These are phyloP conservation scores for Azemiops feae DNA, from an alignment of 2,113 vertebrate genomes.

Conservation along the genomic window DNA sequence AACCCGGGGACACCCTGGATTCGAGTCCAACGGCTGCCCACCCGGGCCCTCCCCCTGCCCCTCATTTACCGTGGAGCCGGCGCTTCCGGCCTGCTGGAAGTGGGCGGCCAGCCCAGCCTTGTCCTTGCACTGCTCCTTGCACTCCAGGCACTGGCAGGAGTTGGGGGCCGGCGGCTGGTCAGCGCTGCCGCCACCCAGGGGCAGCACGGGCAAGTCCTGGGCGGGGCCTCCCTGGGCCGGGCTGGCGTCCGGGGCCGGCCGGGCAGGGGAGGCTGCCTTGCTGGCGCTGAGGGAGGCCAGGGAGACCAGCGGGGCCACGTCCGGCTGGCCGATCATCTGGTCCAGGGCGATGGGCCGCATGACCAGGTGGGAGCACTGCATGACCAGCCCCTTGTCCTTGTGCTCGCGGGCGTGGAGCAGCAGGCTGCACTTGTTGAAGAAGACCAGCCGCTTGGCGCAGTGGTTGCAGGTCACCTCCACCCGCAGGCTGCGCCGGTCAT, in stretches of 20 bases:
- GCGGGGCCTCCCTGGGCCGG: background rate
- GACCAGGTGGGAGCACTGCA: conserved; percentile 96
- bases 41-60: too few species aligned
- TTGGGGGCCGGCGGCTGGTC: conserved; percentile 66
- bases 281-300: conserved; percentile 59
- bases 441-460: conserved; percentile 90
- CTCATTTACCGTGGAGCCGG: conserved; percentile 57
- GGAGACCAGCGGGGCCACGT: conserved; percentile 69
- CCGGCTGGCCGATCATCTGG: conserved; percentile 92
- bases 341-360: conserved; percentile 91
- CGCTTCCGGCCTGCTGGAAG: conserved; percentile 78
- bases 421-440: conserved; percentile 98
- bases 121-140: conserved; percentile 83
- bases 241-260: conserved; percentile 60
- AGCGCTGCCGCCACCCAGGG: conserved; percentile 56
- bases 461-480: conserved; percentile 98
- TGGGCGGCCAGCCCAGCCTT: conserved; percentile 83
- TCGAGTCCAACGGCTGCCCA: accelerated
- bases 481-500: conserved; percentile 90
- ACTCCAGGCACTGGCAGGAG: conserved; percentile 86
- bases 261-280: conserved; percentile 37
- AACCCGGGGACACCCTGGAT: too few species aligned
- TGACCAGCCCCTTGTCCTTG: conserved; percentile 94
- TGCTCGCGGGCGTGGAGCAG: conserved; percentile 93
- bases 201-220: conserved; percentile 72